Evolutionary conservation across 2,888 invertebrate species (phyloP).

Genomic region (Brachypterus glaber): DNA sequence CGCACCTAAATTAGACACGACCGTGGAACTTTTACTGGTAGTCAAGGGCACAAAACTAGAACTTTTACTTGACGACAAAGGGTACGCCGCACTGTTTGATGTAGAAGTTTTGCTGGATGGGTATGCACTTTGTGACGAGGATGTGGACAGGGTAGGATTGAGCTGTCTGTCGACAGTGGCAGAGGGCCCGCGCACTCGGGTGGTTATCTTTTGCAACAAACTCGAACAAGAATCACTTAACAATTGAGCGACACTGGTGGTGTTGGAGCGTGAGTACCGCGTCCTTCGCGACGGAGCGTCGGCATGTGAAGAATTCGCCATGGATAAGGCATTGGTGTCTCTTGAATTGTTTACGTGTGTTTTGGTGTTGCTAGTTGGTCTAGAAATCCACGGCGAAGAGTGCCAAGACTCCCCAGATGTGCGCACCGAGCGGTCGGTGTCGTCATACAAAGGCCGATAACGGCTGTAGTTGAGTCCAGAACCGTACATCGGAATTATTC

Average conservation of each 20-base stretch:
- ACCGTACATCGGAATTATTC: slow-evolving; percentile 28
- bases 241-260: slow-evolving; percentile 75
- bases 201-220: slow-evolving; percentile 68
- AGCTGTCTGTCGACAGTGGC: slow-evolving; percentile 40
- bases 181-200: slow-evolving; percentile 67
- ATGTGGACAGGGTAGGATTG: slow-evolving; percentile 34
- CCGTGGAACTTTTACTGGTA: slow-evolving; percentile 30
- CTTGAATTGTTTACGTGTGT: slow-evolving; percentile 12
- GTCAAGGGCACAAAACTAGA: no score
- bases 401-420: slow-evolving; percentile 20
- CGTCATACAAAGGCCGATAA: slow-evolving; percentile 34
- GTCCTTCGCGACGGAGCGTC: slow-evolving; percentile 41
- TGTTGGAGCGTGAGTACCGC: slow-evolving; percentile 70
- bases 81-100: slow-evolving; percentile 5
- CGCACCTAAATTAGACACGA: slow-evolving; percentile 39
- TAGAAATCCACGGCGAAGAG: slow-evolving; percentile 17
- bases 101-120: slow-evolving; percentile 13
- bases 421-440: slow-evolving; percentile 19
- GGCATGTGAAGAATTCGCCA: slow-evolving; percentile 18
- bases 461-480: slow-evolving; percentile 33
- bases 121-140: slow-evolving; percentile 11
- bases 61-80: no score
- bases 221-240: slow-evolving; percentile 80
- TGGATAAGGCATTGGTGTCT: slow-evolving; percentile 3
- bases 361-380: slow-evolving; percentile 19